Evolutionary conservation across 1,140 invertebrate genomes (phyloP).

Genomic region (Theocolax elegans): DNA sequence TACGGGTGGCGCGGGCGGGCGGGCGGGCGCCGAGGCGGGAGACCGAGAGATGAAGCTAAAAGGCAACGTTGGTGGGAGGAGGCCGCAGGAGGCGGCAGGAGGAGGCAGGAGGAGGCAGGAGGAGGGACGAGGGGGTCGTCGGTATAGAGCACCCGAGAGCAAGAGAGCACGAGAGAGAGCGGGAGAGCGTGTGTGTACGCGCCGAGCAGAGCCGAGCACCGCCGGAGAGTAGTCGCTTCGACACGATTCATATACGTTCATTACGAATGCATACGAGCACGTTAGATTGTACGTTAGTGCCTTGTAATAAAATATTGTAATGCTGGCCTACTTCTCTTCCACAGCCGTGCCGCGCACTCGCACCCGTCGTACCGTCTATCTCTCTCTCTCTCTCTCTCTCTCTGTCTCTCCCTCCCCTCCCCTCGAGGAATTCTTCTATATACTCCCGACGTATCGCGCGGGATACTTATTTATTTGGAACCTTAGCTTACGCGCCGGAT

Average conservation of each 20-base stretch:
- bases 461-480: too few species aligned
- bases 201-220: constrained; percentile 14
- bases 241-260: constrained; percentile 68
- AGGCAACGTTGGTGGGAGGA: not conserved
- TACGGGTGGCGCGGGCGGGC: constrained; percentile 35
- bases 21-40: constrained; percentile 20
- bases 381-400: too few species aligned
- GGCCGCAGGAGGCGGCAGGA: not conserved
- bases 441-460: constrained; percentile 41
- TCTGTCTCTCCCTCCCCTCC: too few species aligned
- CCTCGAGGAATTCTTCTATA: constrained; percentile 66
- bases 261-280: constrained; percentile 67
- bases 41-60: constrained; percentile 34
- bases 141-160: constrained; percentile 38
- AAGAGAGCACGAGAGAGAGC: constrained; percentile 26
- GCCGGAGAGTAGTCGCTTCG: constrained; percentile 54
- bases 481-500: too few species aligned
- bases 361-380: constrained; percentile 38
- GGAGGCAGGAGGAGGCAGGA: not conserved
- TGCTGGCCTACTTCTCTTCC: constrained; percentile 68
- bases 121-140: constrained; percentile 4
- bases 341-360: constrained; percentile 31
- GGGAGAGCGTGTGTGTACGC: not conserved
- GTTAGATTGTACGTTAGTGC: constrained; percentile 68
- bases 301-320: constrained; percentile 69